phyloP scores from a whole-genome alignment of 2,113 vertebrate species.

The Gadus chalcogrammus region DNA sequence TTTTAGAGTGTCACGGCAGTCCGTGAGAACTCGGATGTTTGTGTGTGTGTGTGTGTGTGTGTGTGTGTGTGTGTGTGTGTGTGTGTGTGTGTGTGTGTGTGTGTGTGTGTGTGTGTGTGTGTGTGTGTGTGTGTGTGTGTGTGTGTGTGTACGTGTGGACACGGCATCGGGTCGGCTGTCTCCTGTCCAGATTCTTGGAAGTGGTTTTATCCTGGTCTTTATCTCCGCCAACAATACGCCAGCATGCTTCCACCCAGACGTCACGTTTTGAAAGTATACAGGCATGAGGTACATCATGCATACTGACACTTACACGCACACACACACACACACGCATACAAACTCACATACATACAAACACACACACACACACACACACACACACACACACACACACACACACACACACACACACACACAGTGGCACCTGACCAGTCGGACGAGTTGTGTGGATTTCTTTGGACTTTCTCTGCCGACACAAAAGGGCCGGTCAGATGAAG shows the following conservation, averaged over 20 bases:
- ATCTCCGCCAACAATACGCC: slow-evolving; percentile 62
- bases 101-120: not conserved
- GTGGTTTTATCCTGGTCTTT: slow-evolving; percentile 47
- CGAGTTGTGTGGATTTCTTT: slow-evolving; percentile 41
- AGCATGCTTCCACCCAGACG: slow-evolving; percentile 51
- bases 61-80: not conserved
- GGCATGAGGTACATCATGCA: not conserved
- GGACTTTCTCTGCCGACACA: not conserved
- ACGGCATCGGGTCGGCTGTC: slow-evolving; percentile 13
- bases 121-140: not conserved
- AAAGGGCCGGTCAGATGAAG: slow-evolving; percentile 43
- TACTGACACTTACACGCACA: slow-evolving; percentile 16
- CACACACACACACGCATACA: no score
- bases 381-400: not conserved
- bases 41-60: no score
- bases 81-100: not conserved
- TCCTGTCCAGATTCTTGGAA: slow-evolving; percentile 5
- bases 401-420: slow-evolving; percentile 29
- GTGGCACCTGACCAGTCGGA: slow-evolving; percentile 53
- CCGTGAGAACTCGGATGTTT: no score
- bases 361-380: slow-evolving; percentile 11
- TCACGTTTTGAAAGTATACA: slow-evolving; percentile 57
- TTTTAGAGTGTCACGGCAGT: no score
- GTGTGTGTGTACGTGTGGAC: not conserved
- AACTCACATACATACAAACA: no score